These are phyloP conservation scores for Sander vitreus DNA, from an alignment of 2,113 vertebrate genomes.

Conservation along the genomic window DNA sequence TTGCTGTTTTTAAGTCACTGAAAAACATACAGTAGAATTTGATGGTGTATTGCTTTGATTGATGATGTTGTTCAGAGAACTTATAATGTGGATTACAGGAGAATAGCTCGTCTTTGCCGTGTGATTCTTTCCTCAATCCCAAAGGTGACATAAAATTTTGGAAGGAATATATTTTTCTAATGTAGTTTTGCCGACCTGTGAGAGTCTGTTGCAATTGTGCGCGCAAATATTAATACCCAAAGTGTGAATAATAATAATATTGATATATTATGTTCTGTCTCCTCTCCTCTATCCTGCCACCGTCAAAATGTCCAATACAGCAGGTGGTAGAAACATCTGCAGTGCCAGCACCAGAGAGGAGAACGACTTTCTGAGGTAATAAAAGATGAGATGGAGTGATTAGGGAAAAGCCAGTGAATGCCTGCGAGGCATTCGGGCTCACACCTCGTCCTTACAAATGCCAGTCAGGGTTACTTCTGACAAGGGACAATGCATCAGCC, in stretches of 20 bases:
- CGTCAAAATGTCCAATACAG: constrained; percentile 71
- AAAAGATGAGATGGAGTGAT: constrained; percentile 80
- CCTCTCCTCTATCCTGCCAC: constrained; percentile 44
- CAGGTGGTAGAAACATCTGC: constrained; percentile 69
- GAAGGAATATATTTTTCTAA: constrained; percentile 39
- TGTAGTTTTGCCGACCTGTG: constrained; percentile 34
- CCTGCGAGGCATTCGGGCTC: constrained; percentile 59
- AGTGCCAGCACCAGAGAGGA: constrained; percentile 60
- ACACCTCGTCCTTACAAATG: constrained; percentile 54
- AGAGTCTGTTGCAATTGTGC: constrained; percentile 41
- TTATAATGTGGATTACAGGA: constrained; percentile 31
- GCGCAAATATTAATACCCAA: constrained; percentile 59
- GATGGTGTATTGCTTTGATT: constrained; percentile 11
- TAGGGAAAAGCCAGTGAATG: constrained; percentile 78
- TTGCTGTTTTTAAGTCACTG: constrained; percentile 2
- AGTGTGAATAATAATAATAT: constrained; percentile 60
- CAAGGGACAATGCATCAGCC: constrained; percentile 63
- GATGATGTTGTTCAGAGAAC: constrained; percentile 30
- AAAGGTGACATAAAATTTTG: constrained; percentile 36
- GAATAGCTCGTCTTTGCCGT: not conserved
- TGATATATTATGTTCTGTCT: constrained; percentile 56
- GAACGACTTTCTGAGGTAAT: constrained; percentile 71
- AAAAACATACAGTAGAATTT: not conserved
- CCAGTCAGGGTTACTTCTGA: constrained; percentile 52
- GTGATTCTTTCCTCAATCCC: constrained; percentile 30